A percentile compares a stretch with the other conserved stretches of the same genome.
These are phyloP conservation scores for Hirudo medicinalis DNA, from an alignment of 1,140 invertebrate genomes.

Conservation along the genomic window DNA sequence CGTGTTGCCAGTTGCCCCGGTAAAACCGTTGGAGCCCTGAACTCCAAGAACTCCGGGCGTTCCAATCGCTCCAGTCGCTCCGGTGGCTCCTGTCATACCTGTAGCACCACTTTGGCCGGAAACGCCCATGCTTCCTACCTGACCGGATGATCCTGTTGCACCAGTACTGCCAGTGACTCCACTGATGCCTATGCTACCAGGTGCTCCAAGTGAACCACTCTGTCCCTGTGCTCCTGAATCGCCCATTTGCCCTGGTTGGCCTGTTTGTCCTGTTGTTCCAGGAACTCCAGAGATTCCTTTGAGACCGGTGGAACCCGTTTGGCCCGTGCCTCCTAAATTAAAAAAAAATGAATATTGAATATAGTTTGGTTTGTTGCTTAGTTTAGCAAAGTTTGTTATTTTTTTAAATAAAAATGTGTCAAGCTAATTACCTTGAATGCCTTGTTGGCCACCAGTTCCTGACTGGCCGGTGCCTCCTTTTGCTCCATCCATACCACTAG, in stretches of 20 bases:
- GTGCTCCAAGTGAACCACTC: conserved; percentile 16
- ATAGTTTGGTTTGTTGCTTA: neutral
- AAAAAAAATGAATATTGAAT: neutral
- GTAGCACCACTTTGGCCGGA: neutral
- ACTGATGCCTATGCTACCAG: conserved; percentile 4
- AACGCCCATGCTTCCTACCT: conserved; percentile 10
- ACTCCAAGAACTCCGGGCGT: neutral
- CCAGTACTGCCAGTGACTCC: conserved; percentile 24
- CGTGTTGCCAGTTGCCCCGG: neutral
- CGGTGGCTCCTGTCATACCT: neutral
- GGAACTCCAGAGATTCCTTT: neutral
- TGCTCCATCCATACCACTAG: conserved; percentile 7
- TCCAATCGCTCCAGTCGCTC: neutral
- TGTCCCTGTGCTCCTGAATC: conserved; percentile 17
- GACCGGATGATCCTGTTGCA: conserved; percentile 17
- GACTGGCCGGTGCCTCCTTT: conserved; percentile 18
- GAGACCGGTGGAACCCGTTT: conserved; percentile 3
- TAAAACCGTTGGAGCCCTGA: neutral
- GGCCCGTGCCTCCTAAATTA: neutral
- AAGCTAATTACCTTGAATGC: neutral
- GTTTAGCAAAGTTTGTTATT: neutral
- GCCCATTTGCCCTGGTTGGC: conserved; percentile 13
- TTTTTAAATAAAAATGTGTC: neutral
- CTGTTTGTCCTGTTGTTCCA: conserved; percentile 17
- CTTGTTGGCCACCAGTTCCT: conserved; percentile 5